Percentiles rank a stretch among this genome's conserved stretches.
phyloP scores from a whole-genome alignment of 2,888 invertebrate species.

The Tenthredo mesomela region DNA sequence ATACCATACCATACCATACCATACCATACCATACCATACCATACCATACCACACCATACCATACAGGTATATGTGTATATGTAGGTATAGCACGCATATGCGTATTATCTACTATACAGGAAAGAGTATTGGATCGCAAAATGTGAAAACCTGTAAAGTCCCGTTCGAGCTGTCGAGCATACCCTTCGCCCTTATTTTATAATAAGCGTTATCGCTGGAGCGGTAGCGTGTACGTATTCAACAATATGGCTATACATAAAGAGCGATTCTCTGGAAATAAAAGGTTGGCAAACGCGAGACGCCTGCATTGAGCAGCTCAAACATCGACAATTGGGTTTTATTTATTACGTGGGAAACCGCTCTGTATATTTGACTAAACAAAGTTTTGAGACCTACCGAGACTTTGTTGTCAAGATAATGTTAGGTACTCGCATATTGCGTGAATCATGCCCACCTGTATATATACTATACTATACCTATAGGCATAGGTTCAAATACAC shows the following conservation, averaged over 20 bases:
- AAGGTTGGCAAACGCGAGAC: too few relatives aligned
- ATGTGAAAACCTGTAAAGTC: background rate
- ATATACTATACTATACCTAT: background rate
- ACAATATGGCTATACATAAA: too few relatives aligned
- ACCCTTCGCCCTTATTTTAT: background rate
- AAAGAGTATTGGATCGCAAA: background rate
- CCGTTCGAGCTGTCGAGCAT: background rate
- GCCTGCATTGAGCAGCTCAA: too few relatives aligned
- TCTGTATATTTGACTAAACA: too few relatives aligned
- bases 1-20: too few relatives aligned
- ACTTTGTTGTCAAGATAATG: too few relatives aligned
- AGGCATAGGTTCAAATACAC: background rate
- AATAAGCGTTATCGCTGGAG: background rate
- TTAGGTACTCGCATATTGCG: background rate
- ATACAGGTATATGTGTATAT: background rate
- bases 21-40: background rate
- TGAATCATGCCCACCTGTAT: background rate
- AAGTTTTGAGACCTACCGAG: too few relatives aligned
- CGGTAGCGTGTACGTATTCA: too few relatives aligned
- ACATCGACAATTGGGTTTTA: too few relatives aligned
- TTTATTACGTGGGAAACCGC: too few relatives aligned
- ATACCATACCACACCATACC: too few relatives aligned
- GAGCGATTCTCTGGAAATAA: too few relatives aligned
- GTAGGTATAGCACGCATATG: background rate
- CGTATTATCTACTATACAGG: background rate